Conservation (phyloP, 92 coral and sea anemone species). For the Epizoanthus rinbou region DNA sequence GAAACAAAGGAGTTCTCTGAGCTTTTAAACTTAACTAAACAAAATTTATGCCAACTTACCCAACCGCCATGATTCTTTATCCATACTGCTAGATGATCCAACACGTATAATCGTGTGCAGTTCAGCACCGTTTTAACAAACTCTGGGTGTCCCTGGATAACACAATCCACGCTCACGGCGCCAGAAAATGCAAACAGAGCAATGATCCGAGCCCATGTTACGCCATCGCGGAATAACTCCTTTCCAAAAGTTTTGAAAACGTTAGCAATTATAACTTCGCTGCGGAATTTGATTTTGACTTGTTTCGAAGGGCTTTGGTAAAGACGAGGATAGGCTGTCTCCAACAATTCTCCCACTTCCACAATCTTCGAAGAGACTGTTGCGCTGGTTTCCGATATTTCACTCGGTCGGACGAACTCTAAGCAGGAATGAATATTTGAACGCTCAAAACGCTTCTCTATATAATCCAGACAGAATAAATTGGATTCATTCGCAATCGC, state of each 20-base stretch:
- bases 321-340: slow-evolving; percentile 82
- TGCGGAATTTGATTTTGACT: slow-evolving; percentile 76
- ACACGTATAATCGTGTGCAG: slow-evolving; percentile 76
- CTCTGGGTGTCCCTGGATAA: slow-evolving; percentile 80
- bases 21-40: neutral
- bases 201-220: slow-evolving; percentile 87
- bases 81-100: slow-evolving; percentile 92
- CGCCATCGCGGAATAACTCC: slow-evolving; percentile 84
- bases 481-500: slow-evolving; percentile 85
- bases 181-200: slow-evolving; percentile 95
- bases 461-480: slow-evolving; percentile 82
- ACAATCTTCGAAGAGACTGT: slow-evolving; percentile 73
- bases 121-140: slow-evolving; percentile 77
- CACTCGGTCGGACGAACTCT: slow-evolving; percentile 76
- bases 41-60: slow-evolving; percentile 63
- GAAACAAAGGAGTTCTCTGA: neutral
- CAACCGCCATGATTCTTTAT: slow-evolving; percentile 91
- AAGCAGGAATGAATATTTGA: slow-evolving; percentile 78
- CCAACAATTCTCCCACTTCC: slow-evolving; percentile 89
- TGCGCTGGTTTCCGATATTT: slow-evolving; percentile 60
- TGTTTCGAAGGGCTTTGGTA: slow-evolving; percentile 89
- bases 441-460: slow-evolving; percentile 81
- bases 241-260: slow-evolving; percentile 80
- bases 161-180: slow-evolving; percentile 84
- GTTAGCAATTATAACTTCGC: slow-evolving; percentile 84